phyloP scores from a whole-genome alignment of 2,888 invertebrate genomes.

The Caenorhabditis imperialis region DNA sequence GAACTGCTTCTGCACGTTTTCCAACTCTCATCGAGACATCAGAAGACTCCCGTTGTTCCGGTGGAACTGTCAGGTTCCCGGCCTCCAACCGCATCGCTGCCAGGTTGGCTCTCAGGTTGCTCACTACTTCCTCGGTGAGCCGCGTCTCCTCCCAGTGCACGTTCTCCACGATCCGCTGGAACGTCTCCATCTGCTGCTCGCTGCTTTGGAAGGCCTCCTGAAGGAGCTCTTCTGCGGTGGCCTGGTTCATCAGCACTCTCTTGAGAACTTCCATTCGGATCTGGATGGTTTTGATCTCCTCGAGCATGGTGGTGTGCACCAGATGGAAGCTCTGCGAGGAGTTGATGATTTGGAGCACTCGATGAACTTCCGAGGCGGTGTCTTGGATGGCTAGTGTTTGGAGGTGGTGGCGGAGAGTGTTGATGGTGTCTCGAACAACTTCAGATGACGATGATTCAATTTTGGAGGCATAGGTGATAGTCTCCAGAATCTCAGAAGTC shows the following conservation, averaged over 20 bases:
- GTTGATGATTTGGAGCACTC: conserved; percentile 25
- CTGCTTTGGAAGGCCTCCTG: conserved; percentile 43
- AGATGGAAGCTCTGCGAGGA: conserved; percentile 35
- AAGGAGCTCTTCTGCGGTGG: conserved; percentile 33
- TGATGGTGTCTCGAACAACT: conserved; percentile 16
- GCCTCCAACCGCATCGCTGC: conserved; percentile 18
- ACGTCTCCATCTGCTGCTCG: conserved; percentile 44
- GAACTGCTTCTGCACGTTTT: conserved; percentile 32
- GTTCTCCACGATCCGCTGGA: conserved; percentile 37
- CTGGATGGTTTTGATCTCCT: conserved; percentile 44
- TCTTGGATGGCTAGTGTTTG: conserved; percentile 23
- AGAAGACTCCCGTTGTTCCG: conserved; percentile 8
- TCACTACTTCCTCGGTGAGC: conserved; percentile 26
- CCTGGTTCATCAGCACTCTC: conserved; percentile 28
- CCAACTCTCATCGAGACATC: not conserved
- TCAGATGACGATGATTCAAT: not conserved
- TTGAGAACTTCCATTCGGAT: conserved; percentile 44
- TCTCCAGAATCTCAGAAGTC: not conserved
- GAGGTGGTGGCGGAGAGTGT: conserved; percentile 29
- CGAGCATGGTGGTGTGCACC: conserved; percentile 33
- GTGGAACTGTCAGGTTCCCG: conserved; percentile 17
- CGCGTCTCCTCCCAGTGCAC: conserved; percentile 39
- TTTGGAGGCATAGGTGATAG: conserved; percentile 1
- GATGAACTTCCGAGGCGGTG: conserved; percentile 21
- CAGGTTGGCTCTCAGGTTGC: conserved; percentile 33